These are phyloP conservation scores for Lordiphosa clarofinis DNA, from an alignment of 1,140 invertebrate genomes.

Conservation along the genomic window DNA sequence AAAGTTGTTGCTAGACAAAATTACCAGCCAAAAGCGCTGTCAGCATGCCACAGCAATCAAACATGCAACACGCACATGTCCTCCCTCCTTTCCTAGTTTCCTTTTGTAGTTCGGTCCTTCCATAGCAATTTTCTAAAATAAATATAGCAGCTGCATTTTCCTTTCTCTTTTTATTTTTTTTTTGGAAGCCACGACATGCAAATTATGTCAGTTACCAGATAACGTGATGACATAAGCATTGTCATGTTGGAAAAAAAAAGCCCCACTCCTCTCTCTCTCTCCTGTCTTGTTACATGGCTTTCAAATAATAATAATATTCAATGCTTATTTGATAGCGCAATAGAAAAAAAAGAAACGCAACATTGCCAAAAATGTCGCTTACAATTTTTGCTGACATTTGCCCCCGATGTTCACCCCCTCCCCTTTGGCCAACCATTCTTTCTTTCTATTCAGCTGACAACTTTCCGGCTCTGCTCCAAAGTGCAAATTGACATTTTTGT, in stretches of 20 bases:
- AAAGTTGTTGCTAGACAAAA: slow-evolving; percentile 39
- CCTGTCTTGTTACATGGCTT: slow-evolving; percentile 48
- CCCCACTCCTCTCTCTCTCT: neutral
- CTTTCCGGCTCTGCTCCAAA: slow-evolving; percentile 50
- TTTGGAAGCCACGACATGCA: slow-evolving; percentile 49
- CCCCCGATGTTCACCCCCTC: slow-evolving; percentile 9
- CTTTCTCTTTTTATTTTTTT: slow-evolving; percentile 9
- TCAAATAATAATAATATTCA: slow-evolving; percentile 72
- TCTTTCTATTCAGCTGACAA: slow-evolving; percentile 37
- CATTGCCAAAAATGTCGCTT: slow-evolving; percentile 54
- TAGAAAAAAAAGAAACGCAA: slow-evolving; percentile 45
- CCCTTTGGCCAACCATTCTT: slow-evolving; percentile 15
- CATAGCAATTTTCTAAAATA: slow-evolving; percentile 62
- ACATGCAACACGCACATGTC: slow-evolving; percentile 49
- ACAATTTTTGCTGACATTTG: slow-evolving; percentile 55
- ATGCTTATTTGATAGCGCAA: slow-evolving; percentile 70
- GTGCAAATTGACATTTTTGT: slow-evolving; percentile 76
- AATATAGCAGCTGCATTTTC: slow-evolving; percentile 48
- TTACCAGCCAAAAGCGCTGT: slow-evolving; percentile 42
- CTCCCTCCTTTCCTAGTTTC: slow-evolving; percentile 5
- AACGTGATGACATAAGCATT: slow-evolving; percentile 67
- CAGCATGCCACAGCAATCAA: slow-evolving; percentile 22
- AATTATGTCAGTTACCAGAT: slow-evolving; percentile 69
- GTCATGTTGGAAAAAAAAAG: slow-evolving; percentile 28
- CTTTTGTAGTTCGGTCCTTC: slow-evolving; percentile 20